These are phyloP conservation scores for Plotosus lineatus DNA, from an alignment of 2,113 vertebrate genomes.

Conservation along the genomic window DNA sequence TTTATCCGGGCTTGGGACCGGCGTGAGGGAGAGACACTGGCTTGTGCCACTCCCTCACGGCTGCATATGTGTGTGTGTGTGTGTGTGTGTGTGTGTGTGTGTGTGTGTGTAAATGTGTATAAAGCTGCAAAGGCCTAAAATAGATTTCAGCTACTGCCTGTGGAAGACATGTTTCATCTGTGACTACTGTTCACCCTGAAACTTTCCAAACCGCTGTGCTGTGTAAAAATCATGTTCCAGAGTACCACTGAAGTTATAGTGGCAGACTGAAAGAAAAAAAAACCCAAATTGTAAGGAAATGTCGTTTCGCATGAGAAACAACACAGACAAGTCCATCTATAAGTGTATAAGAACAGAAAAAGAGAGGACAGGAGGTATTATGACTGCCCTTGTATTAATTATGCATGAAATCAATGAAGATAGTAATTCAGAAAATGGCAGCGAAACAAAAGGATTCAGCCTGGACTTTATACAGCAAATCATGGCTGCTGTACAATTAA, in stretches of 20 bases:
- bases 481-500: too few species aligned
- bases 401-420: constrained; percentile 66
- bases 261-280: constrained; percentile 37
- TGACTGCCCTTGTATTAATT: constrained; percentile 53
- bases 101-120: too few species aligned
- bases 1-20: too few species aligned
- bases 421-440: constrained; percentile 39
- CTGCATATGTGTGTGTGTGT: too few species aligned
- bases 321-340: too few species aligned
- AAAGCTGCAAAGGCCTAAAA: constrained; percentile 42
- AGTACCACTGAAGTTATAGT: constrained; percentile 59
- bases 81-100: constrained; percentile 31
- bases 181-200: not conserved
- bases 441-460: constrained; percentile 13
- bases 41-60: too few species aligned
- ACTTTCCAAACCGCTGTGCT: not conserved
- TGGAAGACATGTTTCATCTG: not conserved
- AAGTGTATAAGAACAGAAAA: too few species aligned
- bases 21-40: too few species aligned
- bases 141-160: not conserved
- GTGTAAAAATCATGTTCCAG: constrained; percentile 29
- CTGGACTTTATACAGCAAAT: too few species aligned
- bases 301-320: too few species aligned
- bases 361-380: constrained; percentile 4
- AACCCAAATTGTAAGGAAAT: too few species aligned